Evolutionary conservation across 2,113 vertebrate species (phyloP).

Genomic region (Suricata suricatta): DNA sequence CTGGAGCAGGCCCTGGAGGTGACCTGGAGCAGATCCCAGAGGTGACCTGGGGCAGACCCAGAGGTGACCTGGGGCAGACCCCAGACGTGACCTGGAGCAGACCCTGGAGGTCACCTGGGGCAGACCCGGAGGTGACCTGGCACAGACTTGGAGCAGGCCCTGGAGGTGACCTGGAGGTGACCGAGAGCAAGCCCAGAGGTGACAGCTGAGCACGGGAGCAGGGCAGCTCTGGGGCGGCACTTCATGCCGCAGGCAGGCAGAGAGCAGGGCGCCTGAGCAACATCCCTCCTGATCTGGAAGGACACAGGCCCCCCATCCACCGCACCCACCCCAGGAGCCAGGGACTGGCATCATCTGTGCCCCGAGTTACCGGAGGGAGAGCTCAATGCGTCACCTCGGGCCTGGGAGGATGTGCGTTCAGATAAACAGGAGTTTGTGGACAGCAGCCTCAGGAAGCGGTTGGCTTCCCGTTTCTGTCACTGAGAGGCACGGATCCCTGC

Average conservation of each 20-base stretch:
- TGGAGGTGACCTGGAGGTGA: too few relatives aligned
- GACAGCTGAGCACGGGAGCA: neutral
- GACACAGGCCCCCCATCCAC: neutral
- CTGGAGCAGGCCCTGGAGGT: too few relatives aligned
- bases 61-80: neutral
- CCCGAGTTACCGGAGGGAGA: accelerated
- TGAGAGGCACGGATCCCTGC: neutral
- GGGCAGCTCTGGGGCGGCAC: neutral
- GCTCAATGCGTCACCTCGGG: accelerated
- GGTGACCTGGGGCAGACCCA: neutral
- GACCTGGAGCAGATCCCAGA: too few relatives aligned
- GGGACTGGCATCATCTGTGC: neutral
- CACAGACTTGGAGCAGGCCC: too few relatives aligned
- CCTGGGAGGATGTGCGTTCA: too few relatives aligned
- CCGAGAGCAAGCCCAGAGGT: too few relatives aligned
- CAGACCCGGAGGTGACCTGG: too few relatives aligned
- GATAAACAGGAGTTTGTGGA: too few relatives aligned
- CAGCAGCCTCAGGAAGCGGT: too few relatives aligned
- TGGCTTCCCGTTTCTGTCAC: too few relatives aligned
- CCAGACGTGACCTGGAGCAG: neutral
- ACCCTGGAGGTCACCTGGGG: too few relatives aligned
- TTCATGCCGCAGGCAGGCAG: neutral
- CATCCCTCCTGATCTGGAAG: neutral
- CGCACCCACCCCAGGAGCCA: neutral
- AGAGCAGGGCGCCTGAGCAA: neutral